These are phyloP conservation scores for Melanotaenia maccullochi DNA, from an alignment of 2,797 vertebrate genomes.

Conservation along the genomic window DNA sequence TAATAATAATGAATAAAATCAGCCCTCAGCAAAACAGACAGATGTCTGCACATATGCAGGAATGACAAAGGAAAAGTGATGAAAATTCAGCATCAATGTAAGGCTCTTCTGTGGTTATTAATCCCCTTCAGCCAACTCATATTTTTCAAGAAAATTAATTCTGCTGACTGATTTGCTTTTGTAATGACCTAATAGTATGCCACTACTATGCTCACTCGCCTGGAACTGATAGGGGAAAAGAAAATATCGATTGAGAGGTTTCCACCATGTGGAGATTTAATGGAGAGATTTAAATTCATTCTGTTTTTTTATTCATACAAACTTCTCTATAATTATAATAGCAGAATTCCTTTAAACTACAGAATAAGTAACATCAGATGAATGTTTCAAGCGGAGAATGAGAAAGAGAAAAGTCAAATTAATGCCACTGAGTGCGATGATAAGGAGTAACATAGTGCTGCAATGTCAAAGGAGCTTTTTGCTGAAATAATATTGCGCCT, in stretches of 20 bases:
- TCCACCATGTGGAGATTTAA: conserved; percentile 69
- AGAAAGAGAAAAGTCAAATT: conserved; percentile 1
- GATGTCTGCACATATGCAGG: conserved; percentile 44
- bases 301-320: conserved; percentile 62
- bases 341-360: conserved; percentile 33
- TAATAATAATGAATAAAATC: conserved; percentile 10
- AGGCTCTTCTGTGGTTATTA: conserved; percentile 67
- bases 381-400: conserved; percentile 21
- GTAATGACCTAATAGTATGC: conserved; percentile 84
- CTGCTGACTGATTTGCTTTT: conserved; percentile 84
- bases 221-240: conserved; percentile 80
- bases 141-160: conserved; percentile 83
- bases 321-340: conserved; percentile 54
- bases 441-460: conserved; percentile 18
- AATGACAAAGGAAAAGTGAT: conserved; percentile 55
- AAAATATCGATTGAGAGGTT: conserved; percentile 78
- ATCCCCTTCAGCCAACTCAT: conserved; percentile 75
- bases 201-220: conserved; percentile 74
- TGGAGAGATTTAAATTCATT: conserved; percentile 73
- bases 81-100: conserved; percentile 66
- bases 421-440: conserved; percentile 12
- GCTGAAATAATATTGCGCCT: conserved; percentile 39
- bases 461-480: conserved; percentile 34
- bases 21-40: conserved; percentile 40
- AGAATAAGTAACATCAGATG: conserved; percentile 31